Base-by-base conservation (phyloP, 2,113 vertebrate species). In the Panthera uncia region DNA sequence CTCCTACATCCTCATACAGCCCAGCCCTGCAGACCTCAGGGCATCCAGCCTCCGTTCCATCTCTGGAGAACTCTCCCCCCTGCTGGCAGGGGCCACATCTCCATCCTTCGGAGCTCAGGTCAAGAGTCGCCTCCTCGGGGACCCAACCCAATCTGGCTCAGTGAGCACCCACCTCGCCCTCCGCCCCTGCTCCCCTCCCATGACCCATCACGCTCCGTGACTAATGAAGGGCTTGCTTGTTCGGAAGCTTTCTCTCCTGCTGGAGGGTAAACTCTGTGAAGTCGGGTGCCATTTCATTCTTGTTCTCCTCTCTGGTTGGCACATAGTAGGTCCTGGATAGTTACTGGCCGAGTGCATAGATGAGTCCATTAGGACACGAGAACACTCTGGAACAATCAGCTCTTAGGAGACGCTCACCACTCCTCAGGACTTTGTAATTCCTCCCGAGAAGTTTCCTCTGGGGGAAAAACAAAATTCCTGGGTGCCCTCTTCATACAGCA, bases 111-210 rank as follows among this genome's bases (percentile, higher is more conserved):
- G 13, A 27, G 41, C 68, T 52, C 48, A 7, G 16, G 21, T 8
- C 25, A 52, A 33, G 4, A 3, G 27, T 74, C 66, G 3, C 52
- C 7, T 50, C 18, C 50, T 74, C 13, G 15, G 13, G 33, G 7
- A 21, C 13, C 63, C 63, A 25, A 7, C 21, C 27, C 4, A 0
- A 5, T 3, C 55, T 18, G 13, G 14, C 83, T 12, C 50, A 4
- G 5, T 0, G 31, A 31, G 38, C 31, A 2, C 0, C 19, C 1
- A 0, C 45, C 50, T 52, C 21, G 29, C 33, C 7, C 16, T 74
- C 66, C 1, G 0, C 13, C 33, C 19, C 36, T 5, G 5, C 13
- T 3, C 14, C 25, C 73, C 31, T 15, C 1, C 8, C 48, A 18
- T 9, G 45, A 33, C 76, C 76, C 16, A 19, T 33, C 33, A 63